Conservation (phyloP, 2,797 vertebrate species). For the Argyrosomus regius region DNA sequence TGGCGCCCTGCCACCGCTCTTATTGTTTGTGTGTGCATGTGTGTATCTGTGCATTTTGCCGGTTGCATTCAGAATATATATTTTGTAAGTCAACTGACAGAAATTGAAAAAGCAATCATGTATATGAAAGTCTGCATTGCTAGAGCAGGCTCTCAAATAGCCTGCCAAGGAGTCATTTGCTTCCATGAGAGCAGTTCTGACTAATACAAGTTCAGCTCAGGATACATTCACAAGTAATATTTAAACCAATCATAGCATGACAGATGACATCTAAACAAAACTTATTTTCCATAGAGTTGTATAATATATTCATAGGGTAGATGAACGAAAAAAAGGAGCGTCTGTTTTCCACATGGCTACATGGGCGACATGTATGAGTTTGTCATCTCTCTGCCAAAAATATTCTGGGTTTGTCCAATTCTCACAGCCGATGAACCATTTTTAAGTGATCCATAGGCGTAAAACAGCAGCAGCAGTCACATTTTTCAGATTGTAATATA, state of each 20-base stretch:
- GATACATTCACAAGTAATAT: slow-evolving; percentile 36
- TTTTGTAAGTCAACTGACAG: slow-evolving; percentile 67
- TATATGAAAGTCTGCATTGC: slow-evolving; percentile 52
- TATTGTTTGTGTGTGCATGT: slow-evolving; percentile 65
- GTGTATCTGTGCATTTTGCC: slow-evolving; percentile 35
- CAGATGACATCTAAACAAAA: slow-evolving; percentile 32
- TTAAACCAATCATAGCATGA: slow-evolving; percentile 32
- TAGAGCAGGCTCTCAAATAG: slow-evolving; percentile 58
- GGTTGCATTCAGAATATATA: slow-evolving; percentile 68
- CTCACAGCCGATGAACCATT: background rate
- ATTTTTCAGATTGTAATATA: background rate
- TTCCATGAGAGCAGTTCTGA: slow-evolving; percentile 29
- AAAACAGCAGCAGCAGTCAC: background rate
- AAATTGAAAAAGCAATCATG: slow-evolving; percentile 75
- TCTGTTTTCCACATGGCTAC: background rate
- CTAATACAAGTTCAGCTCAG: slow-evolving; percentile 37
- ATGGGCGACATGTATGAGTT: no score
- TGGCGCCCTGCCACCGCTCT: slow-evolving; percentile 75
- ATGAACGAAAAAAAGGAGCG: background rate
- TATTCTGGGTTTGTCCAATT: background rate
- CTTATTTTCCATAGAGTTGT: slow-evolving; percentile 9
- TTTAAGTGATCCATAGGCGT: no score
- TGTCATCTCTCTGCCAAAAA: background rate
- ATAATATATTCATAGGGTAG: slow-evolving; percentile 18
- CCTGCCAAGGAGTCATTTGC: slow-evolving; percentile 48